Conservation (phyloP, 1,140 invertebrate species). For the Pinna nobilis region DNA sequence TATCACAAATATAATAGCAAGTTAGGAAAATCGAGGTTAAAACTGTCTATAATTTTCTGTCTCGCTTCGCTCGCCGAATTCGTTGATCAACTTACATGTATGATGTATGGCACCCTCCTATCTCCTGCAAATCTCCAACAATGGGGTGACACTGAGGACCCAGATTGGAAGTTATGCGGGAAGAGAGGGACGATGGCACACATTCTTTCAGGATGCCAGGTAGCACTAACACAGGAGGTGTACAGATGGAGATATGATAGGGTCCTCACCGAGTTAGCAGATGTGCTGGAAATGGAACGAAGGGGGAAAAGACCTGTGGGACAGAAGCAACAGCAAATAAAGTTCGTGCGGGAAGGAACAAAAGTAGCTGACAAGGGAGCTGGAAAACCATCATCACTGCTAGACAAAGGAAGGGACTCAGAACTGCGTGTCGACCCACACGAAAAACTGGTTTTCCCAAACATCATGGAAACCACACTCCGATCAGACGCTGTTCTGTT, state of each 20-base stretch:
- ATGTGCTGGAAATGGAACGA: not conserved
- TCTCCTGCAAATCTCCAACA: slow-evolving; percentile 16
- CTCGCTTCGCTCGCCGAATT: too few species aligned
- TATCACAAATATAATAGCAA: too few species aligned
- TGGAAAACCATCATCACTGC: not conserved
- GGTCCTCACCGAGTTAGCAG: too few species aligned
- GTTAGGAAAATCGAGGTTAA: too few species aligned
- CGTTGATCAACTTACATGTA: too few species aligned
- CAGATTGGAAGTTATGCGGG: slow-evolving; percentile 7
- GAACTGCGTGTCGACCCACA: slow-evolving; percentile 21
- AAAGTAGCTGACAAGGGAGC: not conserved
- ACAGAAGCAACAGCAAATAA: not conserved
- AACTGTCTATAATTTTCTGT: too few species aligned
- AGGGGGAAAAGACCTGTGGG: not conserved
- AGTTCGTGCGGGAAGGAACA: not conserved
- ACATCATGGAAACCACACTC: slow-evolving; percentile 3
- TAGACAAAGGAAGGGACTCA: not conserved
- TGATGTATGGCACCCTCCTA: slow-evolving; percentile 25
- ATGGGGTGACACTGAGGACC: slow-evolving; percentile 21
- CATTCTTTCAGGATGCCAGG: not conserved
- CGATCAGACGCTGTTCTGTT: not conserved
- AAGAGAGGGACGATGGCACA: slow-evolving; percentile 13
- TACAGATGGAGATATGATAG: slow-evolving; percentile 27
- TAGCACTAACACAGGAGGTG: not conserved
- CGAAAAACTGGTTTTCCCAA: slow-evolving; percentile 14